Evolutionary conservation across 2,113 vertebrate species (phyloP).

Genomic region (Dicentrarchus labrax): DNA sequence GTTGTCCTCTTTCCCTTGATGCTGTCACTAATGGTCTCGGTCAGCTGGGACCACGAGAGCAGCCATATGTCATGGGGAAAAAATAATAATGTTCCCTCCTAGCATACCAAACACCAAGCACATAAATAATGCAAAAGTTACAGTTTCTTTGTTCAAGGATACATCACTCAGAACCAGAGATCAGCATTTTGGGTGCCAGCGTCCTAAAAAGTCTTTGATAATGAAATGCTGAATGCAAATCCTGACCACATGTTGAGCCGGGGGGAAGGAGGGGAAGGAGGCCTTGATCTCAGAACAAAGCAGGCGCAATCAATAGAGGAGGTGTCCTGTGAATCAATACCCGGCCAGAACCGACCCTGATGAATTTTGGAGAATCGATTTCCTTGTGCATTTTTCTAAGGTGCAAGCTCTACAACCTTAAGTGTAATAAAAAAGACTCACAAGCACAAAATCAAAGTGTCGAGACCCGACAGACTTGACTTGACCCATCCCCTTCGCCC

Average conservation of each 20-base stretch:
- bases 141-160: conserved; percentile 64
- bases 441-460: conserved; percentile 12
- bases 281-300: conserved; percentile 73
- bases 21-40: conserved; percentile 18
- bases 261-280: background rate
- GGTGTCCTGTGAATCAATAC: conserved; percentile 54
- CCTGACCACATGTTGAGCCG: conserved; percentile 62
- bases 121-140: conserved; percentile 75
- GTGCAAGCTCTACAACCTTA: background rate
- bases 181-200: conserved; percentile 74
- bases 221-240: conserved; percentile 67
- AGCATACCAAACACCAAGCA: conserved; percentile 65
- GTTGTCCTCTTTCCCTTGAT: conserved; percentile 18
- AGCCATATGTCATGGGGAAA: conserved; percentile 53
- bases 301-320: conserved; percentile 46
- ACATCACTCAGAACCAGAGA: conserved; percentile 63
- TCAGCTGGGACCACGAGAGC: conserved; percentile 39
- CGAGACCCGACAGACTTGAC: background rate
- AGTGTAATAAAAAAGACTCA: conserved; percentile 17
- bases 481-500: background rate
- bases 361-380: conserved; percentile 39
- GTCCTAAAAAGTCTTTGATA: conserved; percentile 65
- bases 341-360: background rate
- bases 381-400: conserved; percentile 25
- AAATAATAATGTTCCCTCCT: conserved; percentile 54